phyloP scores from a whole-genome alignment of 92 coral and sea anemone genomes.

The Virgularia gustaviana region DNA sequence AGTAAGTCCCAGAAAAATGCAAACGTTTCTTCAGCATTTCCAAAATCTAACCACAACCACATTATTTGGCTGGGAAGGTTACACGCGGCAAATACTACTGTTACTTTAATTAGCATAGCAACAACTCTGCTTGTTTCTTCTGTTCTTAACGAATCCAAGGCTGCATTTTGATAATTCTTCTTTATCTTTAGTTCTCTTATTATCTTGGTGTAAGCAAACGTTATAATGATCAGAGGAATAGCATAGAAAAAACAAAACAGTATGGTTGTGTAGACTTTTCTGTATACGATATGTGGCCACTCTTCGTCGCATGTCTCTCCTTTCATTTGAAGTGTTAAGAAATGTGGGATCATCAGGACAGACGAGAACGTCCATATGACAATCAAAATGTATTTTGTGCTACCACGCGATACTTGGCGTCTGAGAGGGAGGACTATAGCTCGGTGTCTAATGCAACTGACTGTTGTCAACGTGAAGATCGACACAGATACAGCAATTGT shows the following conservation, averaged over 20 bases:
- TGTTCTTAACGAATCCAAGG: constrained; percentile 51
- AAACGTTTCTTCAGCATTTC: constrained; percentile 58
- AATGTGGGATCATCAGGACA: constrained; percentile 76
- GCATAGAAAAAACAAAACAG: constrained; percentile 67
- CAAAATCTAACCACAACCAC: constrained; percentile 98
- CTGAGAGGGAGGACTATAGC: constrained; percentile 84
- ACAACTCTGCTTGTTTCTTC: constrained; percentile 84
- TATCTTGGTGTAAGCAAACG: constrained; percentile 66
- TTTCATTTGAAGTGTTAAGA: constrained; percentile 54
- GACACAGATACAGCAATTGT: constrained; percentile 81
- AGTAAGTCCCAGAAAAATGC: constrained; percentile 74
- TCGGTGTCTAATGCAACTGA: constrained; percentile 83
- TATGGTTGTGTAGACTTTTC: constrained; percentile 69
- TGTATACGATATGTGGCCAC: constrained; percentile 51
- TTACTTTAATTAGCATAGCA: constrained; percentile 77
- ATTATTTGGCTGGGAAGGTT: constrained; percentile 77
- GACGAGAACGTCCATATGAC: constrained; percentile 67
- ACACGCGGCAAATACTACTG: constrained; percentile 73
- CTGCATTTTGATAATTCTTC: constrained; percentile 52
- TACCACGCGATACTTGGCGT: constrained; percentile 62
- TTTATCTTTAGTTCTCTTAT: constrained; percentile 64
- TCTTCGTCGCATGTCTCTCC: constrained; percentile 57
- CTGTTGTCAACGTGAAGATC: constrained; percentile 83
- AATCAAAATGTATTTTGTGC: constrained; percentile 62
- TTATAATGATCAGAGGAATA: constrained; percentile 66